Base-by-base conservation (phyloP, 2,888 invertebrate species). In the Diarsia brunnea region DNA sequence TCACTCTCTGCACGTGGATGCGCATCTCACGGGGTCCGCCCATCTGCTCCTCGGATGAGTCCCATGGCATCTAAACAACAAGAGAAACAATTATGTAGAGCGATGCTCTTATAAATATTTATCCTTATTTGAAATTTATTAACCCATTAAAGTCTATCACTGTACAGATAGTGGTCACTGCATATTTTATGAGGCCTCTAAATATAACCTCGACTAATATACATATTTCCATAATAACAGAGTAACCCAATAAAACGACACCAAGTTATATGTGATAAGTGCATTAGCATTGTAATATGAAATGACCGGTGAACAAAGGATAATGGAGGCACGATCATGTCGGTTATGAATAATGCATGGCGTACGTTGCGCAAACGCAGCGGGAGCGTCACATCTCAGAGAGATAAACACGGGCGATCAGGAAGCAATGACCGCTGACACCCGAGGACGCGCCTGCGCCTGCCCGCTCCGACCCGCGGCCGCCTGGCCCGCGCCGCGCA, bases 1-100 rank as follows among this genome's bases (percentile, higher is more conserved):
- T 93, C 88, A 97, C 96, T 51, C 97, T 92, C 89, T 97, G 97
- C 4, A 97, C 96, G 87, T 97, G 97, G 88, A 97, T 96, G 76
- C 97, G 95, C 95, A 97, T 96, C 89, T 96, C 96, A 66, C 95
- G 95, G 49, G 94, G 94, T 14, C 88, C 90, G 11, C 89, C 91
- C 93, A 95, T 93, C 91, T 95, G 95, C 88, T 96, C 95, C 86
- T 96, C 96, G 0, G 96, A 96, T 0, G 95, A 95, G 74, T 96
- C 96, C 96, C 96, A 96, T 87, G 96, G 96, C 94, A 96, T 92
- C 96, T 96, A 88, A 66, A 70, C 77, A 89, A 66, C 86, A 66
- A 61, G 16, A 66, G 88, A 84, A 61, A 73, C 43, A 45, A 45
- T 43, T 49, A 55, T 69, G 14, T 55, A 70, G 63, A 68, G 19